phyloP scores from a whole-genome alignment of 1,140 invertebrate genomes.

The Drosophila nigromelanica region DNA sequence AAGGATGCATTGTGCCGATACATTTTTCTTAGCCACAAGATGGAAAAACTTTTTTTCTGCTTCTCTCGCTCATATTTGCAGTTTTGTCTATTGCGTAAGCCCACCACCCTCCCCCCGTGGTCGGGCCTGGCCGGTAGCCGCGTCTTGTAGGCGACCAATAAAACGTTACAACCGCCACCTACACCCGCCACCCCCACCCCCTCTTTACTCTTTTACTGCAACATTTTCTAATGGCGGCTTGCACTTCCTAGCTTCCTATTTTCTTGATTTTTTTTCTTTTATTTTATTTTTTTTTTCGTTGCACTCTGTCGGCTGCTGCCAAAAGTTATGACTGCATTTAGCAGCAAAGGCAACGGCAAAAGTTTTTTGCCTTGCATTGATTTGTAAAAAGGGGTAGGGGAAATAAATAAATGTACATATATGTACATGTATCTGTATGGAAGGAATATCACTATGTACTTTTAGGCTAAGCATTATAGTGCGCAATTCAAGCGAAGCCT shows the following conservation, averaged over 20 bases:
- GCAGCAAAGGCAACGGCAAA: conserved; percentile 60
- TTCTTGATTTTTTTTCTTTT: conserved; percentile 11
- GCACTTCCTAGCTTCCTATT: conserved; percentile 67
- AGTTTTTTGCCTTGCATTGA: conserved; percentile 73
- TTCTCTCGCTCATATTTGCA: conserved; percentile 50
- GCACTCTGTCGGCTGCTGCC: conserved; percentile 53
- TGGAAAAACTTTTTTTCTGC: conserved; percentile 66
- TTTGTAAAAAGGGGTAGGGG: conserved; percentile 62
- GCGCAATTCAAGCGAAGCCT: conserved; percentile 33
- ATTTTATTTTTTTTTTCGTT: conserved; percentile 22
- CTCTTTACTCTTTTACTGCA: not conserved
- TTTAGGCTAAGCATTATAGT: conserved; percentile 69
- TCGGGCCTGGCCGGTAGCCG: conserved; percentile 22
- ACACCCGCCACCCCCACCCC: not conserved
- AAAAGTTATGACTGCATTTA: conserved; percentile 82
- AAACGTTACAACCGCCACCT: conserved; percentile 41
- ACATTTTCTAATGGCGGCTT: conserved; percentile 76
- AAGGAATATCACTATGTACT: conserved; percentile 37
- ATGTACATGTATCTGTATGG: conserved; percentile 6
- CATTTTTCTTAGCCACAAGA: conserved; percentile 61
- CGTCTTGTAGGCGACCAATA: conserved; percentile 67
- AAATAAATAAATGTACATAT: conserved; percentile 47
- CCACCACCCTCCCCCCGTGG: not conserved
- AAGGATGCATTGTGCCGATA: conserved; percentile 80
- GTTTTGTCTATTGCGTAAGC: conserved; percentile 63